Evolutionary conservation across 2,113 vertebrate species (phyloP).

Genomic region (Neomonachus schauinslandi): DNA sequence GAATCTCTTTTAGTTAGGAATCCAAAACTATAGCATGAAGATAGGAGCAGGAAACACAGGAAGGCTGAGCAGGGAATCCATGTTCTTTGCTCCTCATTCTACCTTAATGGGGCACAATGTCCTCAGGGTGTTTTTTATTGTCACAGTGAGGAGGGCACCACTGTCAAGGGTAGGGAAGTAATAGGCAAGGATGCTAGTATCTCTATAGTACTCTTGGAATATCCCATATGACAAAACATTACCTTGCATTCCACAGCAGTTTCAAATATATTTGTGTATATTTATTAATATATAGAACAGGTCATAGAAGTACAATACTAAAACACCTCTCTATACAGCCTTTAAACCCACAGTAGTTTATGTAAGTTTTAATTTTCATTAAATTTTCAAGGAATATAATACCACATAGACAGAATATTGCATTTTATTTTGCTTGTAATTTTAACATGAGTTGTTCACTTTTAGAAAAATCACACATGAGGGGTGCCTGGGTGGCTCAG

Average conservation of each 20-base stretch:
- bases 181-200: neutral
- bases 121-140: neutral
- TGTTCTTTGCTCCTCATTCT: neutral
- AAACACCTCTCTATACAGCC: neutral
- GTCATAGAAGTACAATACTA: neutral
- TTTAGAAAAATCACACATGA: neutral
- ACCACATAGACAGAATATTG: neutral
- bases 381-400: neutral
- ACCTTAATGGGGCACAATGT: neutral
- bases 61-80: neutral
- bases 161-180: neutral
- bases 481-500: too few species aligned
- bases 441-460: neutral
- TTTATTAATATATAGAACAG: neutral
- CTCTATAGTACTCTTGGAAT: neutral
- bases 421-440: neutral
- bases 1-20: neutral
- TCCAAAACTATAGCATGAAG: neutral
- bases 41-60: neutral
- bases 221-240: neutral
- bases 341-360: neutral
- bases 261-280: neutral
- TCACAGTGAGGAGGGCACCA: fast-evolving
- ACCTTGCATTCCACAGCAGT: neutral
- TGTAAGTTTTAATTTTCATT: neutral